phyloP scores from a whole-genome alignment of 1,140 invertebrate species.

The Aphidius ervi region DNA sequence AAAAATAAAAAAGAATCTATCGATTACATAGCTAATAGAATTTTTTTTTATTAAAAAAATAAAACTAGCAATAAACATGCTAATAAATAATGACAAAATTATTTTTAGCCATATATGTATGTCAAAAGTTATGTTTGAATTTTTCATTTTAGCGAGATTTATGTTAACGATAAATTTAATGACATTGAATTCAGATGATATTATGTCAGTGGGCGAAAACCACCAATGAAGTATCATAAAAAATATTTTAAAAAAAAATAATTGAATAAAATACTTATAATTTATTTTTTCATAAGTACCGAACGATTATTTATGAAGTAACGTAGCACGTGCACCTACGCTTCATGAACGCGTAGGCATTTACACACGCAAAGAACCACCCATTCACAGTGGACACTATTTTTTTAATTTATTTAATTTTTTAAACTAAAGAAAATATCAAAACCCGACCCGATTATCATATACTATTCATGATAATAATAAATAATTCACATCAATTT shows the following conservation, averaged over 20 bases:
- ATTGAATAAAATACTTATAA: constrained; percentile 3
- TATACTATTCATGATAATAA: constrained; percentile 12
- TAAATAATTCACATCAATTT: too few relatives aligned
- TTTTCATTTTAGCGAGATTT: background rate
- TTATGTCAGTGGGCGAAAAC: too few relatives aligned
- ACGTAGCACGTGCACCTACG: constrained; percentile 22
- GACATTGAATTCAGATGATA: background rate
- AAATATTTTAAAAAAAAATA: constrained; percentile 5
- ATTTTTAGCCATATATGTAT: too few relatives aligned
- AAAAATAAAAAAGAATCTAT: too few relatives aligned
- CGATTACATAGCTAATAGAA: background rate
- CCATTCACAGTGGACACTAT: constrained; percentile 16
- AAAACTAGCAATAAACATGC: too few relatives aligned
- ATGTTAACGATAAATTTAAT: background rate
- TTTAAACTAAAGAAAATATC: too few relatives aligned
- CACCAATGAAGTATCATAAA: too few relatives aligned
- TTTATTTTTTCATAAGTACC: background rate
- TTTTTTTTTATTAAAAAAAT: background rate
- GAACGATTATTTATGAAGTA: constrained; percentile 19
- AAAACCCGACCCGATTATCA: background rate
- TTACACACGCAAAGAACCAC: constrained; percentile 25
- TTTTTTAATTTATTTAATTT: background rate
- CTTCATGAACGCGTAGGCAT: constrained; percentile 22
- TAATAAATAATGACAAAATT: too few relatives aligned
- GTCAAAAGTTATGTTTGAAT: too few relatives aligned